Conservation (phyloP, 2,113 vertebrate species). For the Symphodus melops region DNA sequence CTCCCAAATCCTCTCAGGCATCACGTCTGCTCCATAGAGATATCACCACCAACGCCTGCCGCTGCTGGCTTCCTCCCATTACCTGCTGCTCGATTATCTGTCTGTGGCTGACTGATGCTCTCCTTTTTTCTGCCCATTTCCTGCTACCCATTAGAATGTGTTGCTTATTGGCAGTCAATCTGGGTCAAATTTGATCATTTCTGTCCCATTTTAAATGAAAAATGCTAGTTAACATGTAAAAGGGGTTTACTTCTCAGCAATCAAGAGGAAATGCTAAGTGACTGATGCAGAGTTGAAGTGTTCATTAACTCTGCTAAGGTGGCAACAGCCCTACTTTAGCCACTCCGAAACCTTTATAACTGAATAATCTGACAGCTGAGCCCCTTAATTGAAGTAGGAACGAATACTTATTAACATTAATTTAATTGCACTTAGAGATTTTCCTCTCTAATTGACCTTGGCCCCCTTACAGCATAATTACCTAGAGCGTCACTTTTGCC, state of each 20-base stretch:
- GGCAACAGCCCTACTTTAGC: conserved; percentile 26
- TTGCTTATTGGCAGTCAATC: conserved; percentile 35
- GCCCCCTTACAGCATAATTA: conserved; percentile 69
- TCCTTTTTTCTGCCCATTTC: conserved; percentile 48
- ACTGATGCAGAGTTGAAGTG: conserved; percentile 16
- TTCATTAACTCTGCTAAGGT: conserved; percentile 47
- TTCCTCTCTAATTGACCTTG: conserved; percentile 67
- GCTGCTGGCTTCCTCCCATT: conserved; percentile 64
- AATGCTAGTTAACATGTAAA: background rate
- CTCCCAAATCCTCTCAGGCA: conserved; percentile 74
- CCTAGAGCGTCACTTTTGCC: conserved; percentile 46
- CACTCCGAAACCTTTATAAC: conserved; percentile 31
- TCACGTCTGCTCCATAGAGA: conserved; percentile 75
- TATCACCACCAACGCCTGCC: conserved; percentile 63
- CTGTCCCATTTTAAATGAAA: background rate
- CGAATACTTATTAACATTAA: conserved; percentile 70
- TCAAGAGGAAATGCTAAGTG: conserved; percentile 11
- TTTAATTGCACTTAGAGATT: conserved; percentile 69
- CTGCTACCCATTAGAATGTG: conserved; percentile 39
- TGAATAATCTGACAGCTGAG: conserved; percentile 60
- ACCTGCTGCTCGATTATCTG: conserved; percentile 70
- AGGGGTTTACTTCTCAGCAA: conserved; percentile 19
- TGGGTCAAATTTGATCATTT: conserved; percentile 49
- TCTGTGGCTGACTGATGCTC: conserved; percentile 55
- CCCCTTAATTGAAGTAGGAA: conserved; percentile 63